Percentiles rank a stretch among this genome's conserved stretches.
phyloP scores from a whole-genome alignment of 2,797 vertebrate species.

The Helostoma temminkii region DNA sequence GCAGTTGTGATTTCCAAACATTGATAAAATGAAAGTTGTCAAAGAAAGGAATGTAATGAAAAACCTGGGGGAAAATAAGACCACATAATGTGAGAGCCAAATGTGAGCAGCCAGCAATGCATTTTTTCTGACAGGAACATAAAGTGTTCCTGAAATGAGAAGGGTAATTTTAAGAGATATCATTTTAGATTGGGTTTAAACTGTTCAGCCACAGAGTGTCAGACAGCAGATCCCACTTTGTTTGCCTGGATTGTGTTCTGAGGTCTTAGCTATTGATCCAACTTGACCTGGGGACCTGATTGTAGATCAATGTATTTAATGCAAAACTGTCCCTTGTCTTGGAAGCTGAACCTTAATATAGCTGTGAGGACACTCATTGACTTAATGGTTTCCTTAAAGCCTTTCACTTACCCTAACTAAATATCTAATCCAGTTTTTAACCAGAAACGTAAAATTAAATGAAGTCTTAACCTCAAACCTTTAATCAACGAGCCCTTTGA shows the following conservation, averaged over 20 bases:
- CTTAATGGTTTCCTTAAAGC: too few relatives aligned
- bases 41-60: neutral
- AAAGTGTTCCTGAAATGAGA: neutral
- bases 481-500: too few relatives aligned
- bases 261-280: constrained; percentile 24
- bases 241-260: constrained; percentile 19
- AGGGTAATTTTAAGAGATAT: constrained; percentile 3
- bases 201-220: neutral
- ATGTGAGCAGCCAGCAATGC: neutral
- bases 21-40: neutral
- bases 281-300: constrained; percentile 21
- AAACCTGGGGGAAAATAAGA: too few relatives aligned
- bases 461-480: too few relatives aligned
- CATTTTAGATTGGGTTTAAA: neutral
- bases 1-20: constrained; percentile 6
- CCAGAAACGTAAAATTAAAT: too few relatives aligned
- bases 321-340: neutral
- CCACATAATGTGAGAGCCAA: neutral
- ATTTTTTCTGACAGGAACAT: neutral
- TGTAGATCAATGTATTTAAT: constrained; percentile 15
- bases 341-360: too few relatives aligned
- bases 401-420: too few relatives aligned
- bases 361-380: too few relatives aligned
- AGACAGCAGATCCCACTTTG: constrained; percentile 3
- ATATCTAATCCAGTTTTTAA: too few relatives aligned